These are phyloP conservation scores for Sarcoramphus papa DNA, from an alignment of 2,797 vertebrate genomes.

Conservation along the genomic window DNA sequence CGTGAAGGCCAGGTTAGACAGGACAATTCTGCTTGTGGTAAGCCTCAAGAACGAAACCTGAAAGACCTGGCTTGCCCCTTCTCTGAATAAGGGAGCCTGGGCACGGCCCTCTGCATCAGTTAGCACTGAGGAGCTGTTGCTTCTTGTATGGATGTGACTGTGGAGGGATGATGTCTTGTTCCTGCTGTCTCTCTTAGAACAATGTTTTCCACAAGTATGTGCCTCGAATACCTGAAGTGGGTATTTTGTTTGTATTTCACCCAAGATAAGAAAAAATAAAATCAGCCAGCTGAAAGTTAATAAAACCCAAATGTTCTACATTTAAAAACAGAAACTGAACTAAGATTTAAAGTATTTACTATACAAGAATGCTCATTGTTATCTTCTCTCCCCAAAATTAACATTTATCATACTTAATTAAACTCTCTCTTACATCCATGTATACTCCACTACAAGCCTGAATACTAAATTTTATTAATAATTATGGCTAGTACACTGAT, in stretches of 20 bases:
- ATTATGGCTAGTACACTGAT: neutral
- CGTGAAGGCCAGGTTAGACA: neutral
- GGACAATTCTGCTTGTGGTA: neutral
- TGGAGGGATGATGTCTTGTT: neutral
- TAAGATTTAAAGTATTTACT: neutral
- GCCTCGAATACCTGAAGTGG: neutral
- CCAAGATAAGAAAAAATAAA: neutral
- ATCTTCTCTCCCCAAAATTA: neutral
- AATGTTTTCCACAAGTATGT: neutral
- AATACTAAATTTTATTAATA: neutral
- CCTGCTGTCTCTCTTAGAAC: neutral
- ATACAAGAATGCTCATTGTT: neutral
- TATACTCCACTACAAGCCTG: neutral
- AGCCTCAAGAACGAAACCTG: neutral
- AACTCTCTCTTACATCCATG: neutral
- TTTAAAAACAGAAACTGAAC: neutral
- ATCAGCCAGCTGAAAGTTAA: neutral
- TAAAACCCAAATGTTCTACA: neutral
- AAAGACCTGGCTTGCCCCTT: neutral
- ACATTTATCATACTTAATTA: slow-evolving; percentile 1
- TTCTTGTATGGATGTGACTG: neutral
- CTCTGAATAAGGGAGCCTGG: neutral
- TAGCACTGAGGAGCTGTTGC: neutral
- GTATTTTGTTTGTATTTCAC: neutral
- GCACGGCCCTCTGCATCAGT: neutral